A percentile compares a stretch with the other conserved stretches of the same genome.
phyloP scores from a whole-genome alignment of 2,888 invertebrate species.

The Creontiades dilutus region DNA sequence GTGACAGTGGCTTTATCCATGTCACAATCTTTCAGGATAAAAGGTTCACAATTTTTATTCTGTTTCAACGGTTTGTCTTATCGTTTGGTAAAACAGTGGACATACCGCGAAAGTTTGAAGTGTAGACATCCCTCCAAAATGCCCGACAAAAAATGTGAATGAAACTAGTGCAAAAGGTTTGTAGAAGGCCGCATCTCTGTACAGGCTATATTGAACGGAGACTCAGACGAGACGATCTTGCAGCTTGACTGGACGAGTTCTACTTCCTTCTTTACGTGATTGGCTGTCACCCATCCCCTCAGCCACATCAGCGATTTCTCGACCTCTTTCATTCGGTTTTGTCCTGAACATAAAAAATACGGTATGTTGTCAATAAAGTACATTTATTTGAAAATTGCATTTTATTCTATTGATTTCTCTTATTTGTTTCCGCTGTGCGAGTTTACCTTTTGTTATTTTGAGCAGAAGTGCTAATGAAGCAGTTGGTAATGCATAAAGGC shows the following conservation, averaged over 20 bases:
- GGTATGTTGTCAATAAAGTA: no score
- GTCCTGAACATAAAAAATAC: slow-evolving; percentile 77
- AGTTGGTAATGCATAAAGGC: no score
- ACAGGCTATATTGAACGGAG: slow-evolving; percentile 73
- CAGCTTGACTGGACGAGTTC: slow-evolving; percentile 69
- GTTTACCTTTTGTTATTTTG: no score
- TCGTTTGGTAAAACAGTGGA: background rate
- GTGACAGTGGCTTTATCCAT: no score
- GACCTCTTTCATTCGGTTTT: slow-evolving; percentile 84
- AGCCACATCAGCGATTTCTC: slow-evolving; percentile 86
- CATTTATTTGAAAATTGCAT: no score
- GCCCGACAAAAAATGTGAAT: slow-evolving; percentile 85
- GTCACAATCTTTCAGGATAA: no score
- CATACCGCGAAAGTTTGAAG: slow-evolving; percentile 80
- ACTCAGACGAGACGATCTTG: slow-evolving; percentile 56
- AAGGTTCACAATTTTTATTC: no score
- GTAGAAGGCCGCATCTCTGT: slow-evolving; percentile 81
- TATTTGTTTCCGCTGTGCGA: no score
- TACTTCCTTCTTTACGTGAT: slow-evolving; percentile 82
- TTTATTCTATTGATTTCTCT: no score
- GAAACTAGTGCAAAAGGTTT: slow-evolving; percentile 84
- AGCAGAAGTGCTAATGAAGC: no score
- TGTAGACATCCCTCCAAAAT: slow-evolving; percentile 88
- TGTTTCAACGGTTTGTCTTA: no score
- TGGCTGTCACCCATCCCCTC: slow-evolving; percentile 86